Percentiles rank a stretch among this genome's conserved stretches.
Conservation (phyloP, 2,113 vertebrate species). For the Ivindomyrus marchei region DNA sequence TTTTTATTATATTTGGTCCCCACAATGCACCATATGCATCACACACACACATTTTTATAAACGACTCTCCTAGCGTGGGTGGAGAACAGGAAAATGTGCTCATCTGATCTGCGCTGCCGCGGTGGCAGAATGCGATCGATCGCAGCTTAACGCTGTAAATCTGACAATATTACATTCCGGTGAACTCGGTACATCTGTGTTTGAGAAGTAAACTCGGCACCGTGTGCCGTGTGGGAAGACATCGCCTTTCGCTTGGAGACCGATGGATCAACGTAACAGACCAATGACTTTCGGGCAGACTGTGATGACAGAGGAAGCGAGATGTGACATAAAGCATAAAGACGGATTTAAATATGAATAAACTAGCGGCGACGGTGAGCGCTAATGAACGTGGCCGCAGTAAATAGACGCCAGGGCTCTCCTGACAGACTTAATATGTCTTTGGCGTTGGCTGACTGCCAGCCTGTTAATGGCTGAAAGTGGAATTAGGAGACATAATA, state of each 20-base stretch:
- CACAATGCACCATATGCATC: no score
- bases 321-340: conserved; percentile 25
- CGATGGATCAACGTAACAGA: background rate
- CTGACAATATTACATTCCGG: background rate
- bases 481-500: conserved; percentile 37
- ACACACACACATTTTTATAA: background rate
- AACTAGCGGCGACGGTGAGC: conserved; percentile 38
- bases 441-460: conserved; percentile 23
- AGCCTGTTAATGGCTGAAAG: conserved; percentile 27
- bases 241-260: background rate
- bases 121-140: background rate
- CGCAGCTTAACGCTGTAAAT: background rate
- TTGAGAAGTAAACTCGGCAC: background rate
- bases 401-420: conserved; percentile 15
- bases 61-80: background rate
- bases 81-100: background rate
- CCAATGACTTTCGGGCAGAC: background rate
- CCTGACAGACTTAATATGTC: conserved; percentile 35
- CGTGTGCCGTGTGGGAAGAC: background rate
- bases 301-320: conserved; percentile 25
- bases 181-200: background rate
- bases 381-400: conserved; percentile 28
- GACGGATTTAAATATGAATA: conserved; percentile 42
- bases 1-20: background rate
- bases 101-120: background rate